Conservation (phyloP, 2,113 vertebrate species). For the Urocitellus parryii region DNA sequence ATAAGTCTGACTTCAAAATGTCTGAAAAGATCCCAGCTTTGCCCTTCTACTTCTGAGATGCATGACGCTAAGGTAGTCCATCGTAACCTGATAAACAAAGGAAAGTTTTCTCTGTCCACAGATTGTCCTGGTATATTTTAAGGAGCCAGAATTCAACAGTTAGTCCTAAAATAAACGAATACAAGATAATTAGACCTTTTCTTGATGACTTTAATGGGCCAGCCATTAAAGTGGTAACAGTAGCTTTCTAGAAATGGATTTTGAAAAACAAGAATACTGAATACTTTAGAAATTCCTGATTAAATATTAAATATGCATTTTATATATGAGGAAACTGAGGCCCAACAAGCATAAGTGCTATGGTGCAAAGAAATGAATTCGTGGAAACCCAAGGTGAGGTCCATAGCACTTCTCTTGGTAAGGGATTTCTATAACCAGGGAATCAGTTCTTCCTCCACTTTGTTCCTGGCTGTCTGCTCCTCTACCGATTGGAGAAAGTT, state of each 20-base stretch:
- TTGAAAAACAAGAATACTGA: slow-evolving; percentile 39
- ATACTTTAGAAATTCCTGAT: background rate
- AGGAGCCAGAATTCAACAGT: background rate
- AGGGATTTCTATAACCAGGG: background rate
- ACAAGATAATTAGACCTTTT: background rate
- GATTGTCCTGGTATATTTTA: background rate
- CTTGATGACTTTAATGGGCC: background rate
- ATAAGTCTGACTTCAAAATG: background rate
- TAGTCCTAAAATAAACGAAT: background rate
- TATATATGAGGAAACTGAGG: background rate
- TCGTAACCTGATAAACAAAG: background rate
- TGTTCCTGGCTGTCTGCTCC: background rate
- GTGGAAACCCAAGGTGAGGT: background rate
- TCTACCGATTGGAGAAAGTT: background rate
- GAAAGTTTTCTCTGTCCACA: background rate
- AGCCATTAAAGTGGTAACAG: background rate
- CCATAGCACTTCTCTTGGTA: background rate
- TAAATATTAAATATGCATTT: background rate
- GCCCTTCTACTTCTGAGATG: background rate
- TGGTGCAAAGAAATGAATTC: slow-evolving; percentile 16
- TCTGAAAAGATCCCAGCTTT: background rate
- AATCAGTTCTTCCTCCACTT: background rate
- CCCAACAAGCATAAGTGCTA: background rate
- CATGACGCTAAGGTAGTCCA: background rate
- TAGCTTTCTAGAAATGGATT: background rate